Evolutionary conservation across 2,888 invertebrate species (phyloP).

Genomic region (Leistus spinibarbis): DNA sequence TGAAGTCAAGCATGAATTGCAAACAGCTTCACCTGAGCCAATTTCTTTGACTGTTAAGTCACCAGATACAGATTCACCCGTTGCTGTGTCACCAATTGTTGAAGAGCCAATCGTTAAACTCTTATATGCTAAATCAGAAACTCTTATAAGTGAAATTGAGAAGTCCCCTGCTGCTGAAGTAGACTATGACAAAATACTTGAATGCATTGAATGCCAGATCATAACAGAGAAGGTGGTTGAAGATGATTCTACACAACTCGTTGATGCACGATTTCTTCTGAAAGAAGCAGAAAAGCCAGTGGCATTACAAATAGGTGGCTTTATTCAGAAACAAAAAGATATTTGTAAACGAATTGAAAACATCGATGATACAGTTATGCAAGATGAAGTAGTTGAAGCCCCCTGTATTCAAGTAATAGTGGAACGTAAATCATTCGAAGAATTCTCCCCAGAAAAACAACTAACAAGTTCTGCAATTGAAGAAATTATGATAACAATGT

Average conservation of each 20-base stretch:
- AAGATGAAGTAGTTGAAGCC: constrained; percentile 9
- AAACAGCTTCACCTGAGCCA: too few relatives aligned
- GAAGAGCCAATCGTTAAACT: neutral
- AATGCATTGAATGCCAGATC: constrained; percentile 24
- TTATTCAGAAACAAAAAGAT: constrained; percentile 12
- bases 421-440: constrained; percentile 18
- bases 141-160: neutral
- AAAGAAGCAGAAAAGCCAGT: constrained; percentile 13
- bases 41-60: too few relatives aligned
- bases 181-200: constrained; percentile 21
- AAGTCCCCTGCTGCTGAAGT: neutral
- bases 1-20: too few relatives aligned
- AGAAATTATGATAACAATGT: neutral
- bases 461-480: neutral
- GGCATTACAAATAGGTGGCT: neutral
- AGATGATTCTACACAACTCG: neutral
- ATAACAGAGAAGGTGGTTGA: neutral
- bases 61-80: neutral
- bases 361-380: neutral
- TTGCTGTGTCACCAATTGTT: neutral
- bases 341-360: constrained; percentile 14
- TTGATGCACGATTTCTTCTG: neutral
- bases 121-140: neutral
- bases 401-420: constrained; percentile 32
- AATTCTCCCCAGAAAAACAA: neutral